Percentiles rank a stretch among this genome's conserved stretches.
phyloP scores from a whole-genome alignment of 2,797 vertebrate genomes.

The Semotilus atromaculatus region DNA sequence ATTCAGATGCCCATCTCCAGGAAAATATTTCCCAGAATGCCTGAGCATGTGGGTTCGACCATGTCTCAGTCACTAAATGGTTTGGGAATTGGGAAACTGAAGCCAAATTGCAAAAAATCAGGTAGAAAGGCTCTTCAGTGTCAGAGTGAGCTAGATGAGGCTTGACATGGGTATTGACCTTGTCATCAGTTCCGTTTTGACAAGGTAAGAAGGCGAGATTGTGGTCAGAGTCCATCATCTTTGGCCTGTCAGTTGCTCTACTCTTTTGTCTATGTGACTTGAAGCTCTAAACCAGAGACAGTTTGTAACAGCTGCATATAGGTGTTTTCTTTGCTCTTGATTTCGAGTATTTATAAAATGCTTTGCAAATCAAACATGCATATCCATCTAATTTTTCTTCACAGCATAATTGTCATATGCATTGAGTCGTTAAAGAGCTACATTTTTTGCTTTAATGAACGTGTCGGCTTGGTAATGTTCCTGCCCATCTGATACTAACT shows the following conservation, averaged over 20 bases:
- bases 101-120: conserved; percentile 39
- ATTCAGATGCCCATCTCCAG: background rate
- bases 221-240: conserved; percentile 38
- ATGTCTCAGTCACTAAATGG: conserved; percentile 1
- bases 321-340: background rate
- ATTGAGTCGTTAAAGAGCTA: conserved; percentile 36
- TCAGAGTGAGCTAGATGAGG: conserved; percentile 47
- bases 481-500: conserved; percentile 23
- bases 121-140: conserved; percentile 23
- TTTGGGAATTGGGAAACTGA: background rate
- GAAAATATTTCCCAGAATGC: background rate
- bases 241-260: conserved; percentile 1
- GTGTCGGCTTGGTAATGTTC: background rate
- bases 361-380: conserved; percentile 5
- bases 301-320: background rate
- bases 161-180: conserved; percentile 44
- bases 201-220: conserved; percentile 22
- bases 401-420: conserved; percentile 4
- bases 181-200: conserved; percentile 40
- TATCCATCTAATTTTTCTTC: conserved; percentile 21
- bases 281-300: background rate
- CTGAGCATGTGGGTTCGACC: background rate
- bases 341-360: background rate
- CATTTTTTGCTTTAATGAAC: conserved; percentile 31
- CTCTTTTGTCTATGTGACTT: conserved; percentile 18